Base-by-base conservation (phyloP, 1,140 invertebrate genomes). In the Conus ventricosus region DNA sequence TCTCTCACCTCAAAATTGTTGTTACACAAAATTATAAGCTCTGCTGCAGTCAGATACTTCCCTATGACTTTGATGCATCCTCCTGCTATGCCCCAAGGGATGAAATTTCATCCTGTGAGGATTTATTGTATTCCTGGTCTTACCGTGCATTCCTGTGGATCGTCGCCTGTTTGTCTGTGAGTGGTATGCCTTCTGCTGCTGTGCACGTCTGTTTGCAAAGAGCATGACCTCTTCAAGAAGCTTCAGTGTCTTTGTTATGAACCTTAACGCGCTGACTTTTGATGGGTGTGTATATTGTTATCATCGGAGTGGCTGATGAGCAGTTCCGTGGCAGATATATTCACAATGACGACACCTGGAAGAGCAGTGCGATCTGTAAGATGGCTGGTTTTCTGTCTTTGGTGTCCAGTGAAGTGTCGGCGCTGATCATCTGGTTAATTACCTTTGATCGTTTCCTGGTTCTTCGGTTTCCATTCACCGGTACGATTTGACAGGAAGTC, bases 241-340 rank as follows among this genome's bases (percentile, higher is more conserved):
- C 23, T 88, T 91, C 88, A 88, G 87, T n/a, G 60, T 91, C 5
- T 91, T 92, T 13, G 89, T 93, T 54, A 88, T 90, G 10, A 92
- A 93, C 88, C 85, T 94, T 20, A 87, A 90, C 60, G 15, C 92
- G 20, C 53, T 93, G 93, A 81, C 90, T 93, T 39, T 83, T 93
- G n/a, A 94, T 93, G 93, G 93, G 93, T 2, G 63, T 93, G 11
- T 94, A 94, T 85, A 76, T 94, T 55, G 76, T 91, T 1, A 91
- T 94, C 17, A 92, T 94, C 23, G 93, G 91, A 6, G 75, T 88
- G 10, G 91, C 91, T 4, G 93, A 94, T 71, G 57, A 78, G 4
- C 53, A 84, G 20, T 93, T 89, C 84, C 88, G 90, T 11, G 92
- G 91, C 51, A 75, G 55, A 17, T 94, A 94, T 81, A 85, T 90